phyloP scores from a whole-genome alignment of 2,797 vertebrate species.

The Cyclopterus lumpus region DNA sequence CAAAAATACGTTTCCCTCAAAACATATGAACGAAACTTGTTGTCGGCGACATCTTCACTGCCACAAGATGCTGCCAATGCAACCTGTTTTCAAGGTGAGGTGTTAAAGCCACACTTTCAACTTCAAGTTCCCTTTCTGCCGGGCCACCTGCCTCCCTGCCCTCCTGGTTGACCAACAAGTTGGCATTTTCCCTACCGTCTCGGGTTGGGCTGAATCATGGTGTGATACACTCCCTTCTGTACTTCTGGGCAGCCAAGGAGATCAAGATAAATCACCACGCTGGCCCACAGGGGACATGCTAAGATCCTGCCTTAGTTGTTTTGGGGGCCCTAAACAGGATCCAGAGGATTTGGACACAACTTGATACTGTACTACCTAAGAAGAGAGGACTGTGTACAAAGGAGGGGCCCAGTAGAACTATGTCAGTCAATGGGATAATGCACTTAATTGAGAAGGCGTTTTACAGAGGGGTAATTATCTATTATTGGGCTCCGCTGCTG shows the following conservation, averaged over 20 bases:
- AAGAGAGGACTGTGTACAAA: conserved; percentile 35
- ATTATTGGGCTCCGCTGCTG: conserved; percentile 52
- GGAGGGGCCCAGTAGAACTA: conserved; percentile 36
- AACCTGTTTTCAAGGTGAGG: conserved; percentile 23
- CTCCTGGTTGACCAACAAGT: conserved; percentile 63
- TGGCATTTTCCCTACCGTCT: conserved; percentile 69
- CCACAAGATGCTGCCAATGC: conserved; percentile 1
- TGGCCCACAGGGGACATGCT: conserved; percentile 58
- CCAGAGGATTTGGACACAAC: conserved; percentile 62
- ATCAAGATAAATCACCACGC: conserved; percentile 76
- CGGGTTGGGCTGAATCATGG: conserved; percentile 75
- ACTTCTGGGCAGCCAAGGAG: conserved; percentile 67
- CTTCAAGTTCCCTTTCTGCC: conserved; percentile 25
- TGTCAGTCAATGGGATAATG: conserved; percentile 54
- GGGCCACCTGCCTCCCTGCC: conserved; percentile 30
- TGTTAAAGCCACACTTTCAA: conserved; percentile 4
- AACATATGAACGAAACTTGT: not conserved
- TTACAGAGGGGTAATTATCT: conserved; percentile 58
- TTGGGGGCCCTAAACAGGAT: conserved; percentile 65
- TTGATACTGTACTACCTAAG: conserved; percentile 47
- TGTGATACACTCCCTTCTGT: conserved; percentile 72
- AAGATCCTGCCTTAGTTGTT: conserved; percentile 66
- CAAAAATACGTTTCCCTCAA: not conserved
- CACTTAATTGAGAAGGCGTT: conserved; percentile 52
- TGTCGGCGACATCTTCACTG: not conserved